Evolutionary conservation across 64 coral and sea anemone species (phyloP).

Genomic region (Dendronephthya gigantea): DNA sequence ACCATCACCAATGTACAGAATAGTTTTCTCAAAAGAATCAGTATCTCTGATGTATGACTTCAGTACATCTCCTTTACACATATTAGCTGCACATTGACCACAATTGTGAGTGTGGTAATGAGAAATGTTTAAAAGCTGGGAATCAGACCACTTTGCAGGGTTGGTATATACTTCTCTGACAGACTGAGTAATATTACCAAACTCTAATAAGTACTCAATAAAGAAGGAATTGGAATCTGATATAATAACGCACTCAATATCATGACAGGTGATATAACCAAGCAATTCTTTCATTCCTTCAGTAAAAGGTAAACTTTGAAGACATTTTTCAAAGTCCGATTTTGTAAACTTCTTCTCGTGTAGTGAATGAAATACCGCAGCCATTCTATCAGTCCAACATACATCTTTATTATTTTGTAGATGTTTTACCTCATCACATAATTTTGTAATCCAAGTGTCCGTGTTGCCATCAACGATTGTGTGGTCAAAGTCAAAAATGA

Average conservation of each 20-base stretch:
- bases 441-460: conserved; percentile 86
- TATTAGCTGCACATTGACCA: conserved; percentile 48
- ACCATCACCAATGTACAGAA: conserved; percentile 92
- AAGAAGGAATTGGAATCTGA: conserved; percentile 94
- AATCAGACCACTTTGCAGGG: conserved; percentile 56
- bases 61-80: conserved; percentile 70
- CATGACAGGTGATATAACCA: conserved; percentile 30
- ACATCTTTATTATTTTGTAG: conserved; percentile 37
- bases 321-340: conserved; percentile 59
- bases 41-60: conserved; percentile 29
- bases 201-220: conserved; percentile 65
- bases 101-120: conserved; percentile 61
- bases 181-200: conserved; percentile 35
- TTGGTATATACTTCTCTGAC: conserved; percentile 67
- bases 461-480: conserved; percentile 87
- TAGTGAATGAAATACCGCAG: conserved; percentile 43
- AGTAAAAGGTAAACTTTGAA: conserved; percentile 73
- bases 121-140: conserved; percentile 39
- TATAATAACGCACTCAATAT: conserved; percentile 58
- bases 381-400: conserved; percentile 95
- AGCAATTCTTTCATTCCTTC: conserved; percentile 90
- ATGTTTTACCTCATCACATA: conserved; percentile 32
- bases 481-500: conserved; percentile 90
- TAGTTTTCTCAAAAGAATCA: not conserved
- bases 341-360: conserved; percentile 45